Evolutionary conservation across 1,140 invertebrate genomes (phyloP), one percentile per base, ranked within the genome.

Genomic region (Aculops lycopersici): DNA sequence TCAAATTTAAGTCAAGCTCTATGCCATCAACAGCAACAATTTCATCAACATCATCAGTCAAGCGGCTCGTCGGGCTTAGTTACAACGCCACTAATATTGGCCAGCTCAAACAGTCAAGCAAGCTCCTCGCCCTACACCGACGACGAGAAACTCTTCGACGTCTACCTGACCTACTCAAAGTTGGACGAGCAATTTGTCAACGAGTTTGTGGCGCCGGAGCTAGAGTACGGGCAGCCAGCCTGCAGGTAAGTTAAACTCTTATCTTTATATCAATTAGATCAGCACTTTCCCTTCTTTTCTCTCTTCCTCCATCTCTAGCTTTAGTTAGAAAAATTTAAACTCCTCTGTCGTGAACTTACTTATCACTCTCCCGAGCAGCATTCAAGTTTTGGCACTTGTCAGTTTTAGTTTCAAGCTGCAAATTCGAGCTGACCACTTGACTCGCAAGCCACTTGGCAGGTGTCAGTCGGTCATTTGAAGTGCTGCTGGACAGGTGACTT

Each of bases 121-220:
- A 31, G 24, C 24, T 44, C 35, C 42, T 42, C 35, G 77, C 72
- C 50, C 72, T 74, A 50, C 65, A 69, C 42, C 58, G 61, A 74
- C 77, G 46, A 63, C 72, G 77, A 81, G 56, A 83, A 83, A 56
- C 63, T 81, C 17, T 86, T 80, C 54, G 81, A 90, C 51, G 79
- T 79, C 12, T 88, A 86, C 55, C 68, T 88, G 39, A 79, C 76
- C 51, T 88, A 88, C 58, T 81, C 76, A 57, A 74, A 75, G 2
- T 78, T 83, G 39, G 80, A 88, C 56, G 78, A 83, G 52, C 68
- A 73, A 8, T 88, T 79, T 62, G 77, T 86, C 1, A 69, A 74
- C 2, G 72, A 84, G 51, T 53, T 51, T 17, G 45, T 60, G 13
- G 53, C 51, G 4, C 47, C 50, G 2, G 45, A 50, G 19, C 42